Conservation (phyloP, 2,113 vertebrate genomes). For the Sitta europaea region DNA sequence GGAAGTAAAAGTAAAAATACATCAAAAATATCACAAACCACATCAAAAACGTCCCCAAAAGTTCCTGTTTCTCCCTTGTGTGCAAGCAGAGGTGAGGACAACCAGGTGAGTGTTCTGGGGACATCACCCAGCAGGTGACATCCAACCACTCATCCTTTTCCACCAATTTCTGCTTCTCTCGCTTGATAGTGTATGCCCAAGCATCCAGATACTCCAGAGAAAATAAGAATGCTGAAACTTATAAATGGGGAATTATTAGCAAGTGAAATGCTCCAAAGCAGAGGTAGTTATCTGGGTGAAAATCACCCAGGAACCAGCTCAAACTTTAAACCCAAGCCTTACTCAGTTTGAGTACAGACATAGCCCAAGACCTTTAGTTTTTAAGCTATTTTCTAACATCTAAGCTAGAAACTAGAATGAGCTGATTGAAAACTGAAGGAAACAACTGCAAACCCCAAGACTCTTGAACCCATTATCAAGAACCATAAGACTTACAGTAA, state of each 20-base stretch:
- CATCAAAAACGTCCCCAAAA: not conserved
- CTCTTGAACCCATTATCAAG: not conserved
- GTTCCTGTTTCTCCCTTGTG: not conserved
- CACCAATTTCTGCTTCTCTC: not conserved
- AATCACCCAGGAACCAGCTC: not conserved
- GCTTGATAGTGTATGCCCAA: not conserved
- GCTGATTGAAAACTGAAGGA: not conserved
- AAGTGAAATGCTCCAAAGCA: not conserved
- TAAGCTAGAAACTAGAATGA: not conserved
- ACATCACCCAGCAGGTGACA: fast-evolving
- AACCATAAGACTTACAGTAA: not conserved
- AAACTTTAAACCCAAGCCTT: not conserved
- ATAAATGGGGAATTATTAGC: not conserved
- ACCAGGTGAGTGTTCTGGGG: not conserved
- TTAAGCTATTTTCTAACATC: not conserved
- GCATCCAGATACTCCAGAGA: not conserved
- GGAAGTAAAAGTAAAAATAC: not conserved
- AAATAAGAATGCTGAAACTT: not conserved
- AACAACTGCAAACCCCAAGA: not conserved
- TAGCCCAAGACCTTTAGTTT: not conserved
- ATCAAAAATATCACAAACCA: not conserved
- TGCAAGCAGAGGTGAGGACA: not conserved
- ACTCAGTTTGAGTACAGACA: not conserved
- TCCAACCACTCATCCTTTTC: not conserved
- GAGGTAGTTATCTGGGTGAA: not conserved